Evolutionary conservation across 2,888 invertebrate genomes (phyloP).

Genomic region (Alitta virens): DNA sequence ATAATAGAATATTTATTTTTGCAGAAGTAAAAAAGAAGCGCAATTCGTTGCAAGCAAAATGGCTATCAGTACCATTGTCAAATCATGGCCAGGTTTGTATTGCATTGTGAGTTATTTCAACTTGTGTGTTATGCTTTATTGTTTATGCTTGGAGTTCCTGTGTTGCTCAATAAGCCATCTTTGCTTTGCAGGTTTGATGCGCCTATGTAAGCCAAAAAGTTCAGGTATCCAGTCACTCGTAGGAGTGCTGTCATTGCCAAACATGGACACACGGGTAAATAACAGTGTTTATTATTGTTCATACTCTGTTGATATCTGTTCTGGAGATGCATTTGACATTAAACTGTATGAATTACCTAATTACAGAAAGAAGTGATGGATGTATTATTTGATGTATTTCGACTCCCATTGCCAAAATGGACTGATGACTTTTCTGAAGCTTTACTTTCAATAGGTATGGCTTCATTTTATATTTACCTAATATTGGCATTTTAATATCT

Average conservation of each 20-base stretch:
- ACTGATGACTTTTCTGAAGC: slow-evolving; percentile 89
- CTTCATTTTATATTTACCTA: neutral
- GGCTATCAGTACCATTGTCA: slow-evolving; percentile 74
- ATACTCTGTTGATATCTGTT: neutral
- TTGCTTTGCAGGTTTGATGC: slow-evolving; percentile 57
- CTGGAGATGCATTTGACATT: too few species aligned
- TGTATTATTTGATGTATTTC: slow-evolving; percentile 84
- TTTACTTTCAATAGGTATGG: slow-evolving; percentile 69
- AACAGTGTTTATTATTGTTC: slow-evolving; percentile 5
- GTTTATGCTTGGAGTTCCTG: neutral
- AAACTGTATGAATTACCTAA: neutral
- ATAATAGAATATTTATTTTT: too few species aligned
- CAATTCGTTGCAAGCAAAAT: slow-evolving; percentile 82
- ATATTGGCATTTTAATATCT: neutral
- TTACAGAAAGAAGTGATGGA: slow-evolving; percentile 86
- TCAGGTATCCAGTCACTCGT: slow-evolving; percentile 57
- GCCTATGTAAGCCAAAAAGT: slow-evolving; percentile 55
- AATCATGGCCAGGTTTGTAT: slow-evolving; percentile 78
- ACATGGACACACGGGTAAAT: slow-evolving; percentile 84
- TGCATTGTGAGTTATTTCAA: too few species aligned
- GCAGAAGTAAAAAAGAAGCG: slow-evolving; percentile 69
- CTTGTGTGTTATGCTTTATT: neutral
- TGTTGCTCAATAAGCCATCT: neutral
- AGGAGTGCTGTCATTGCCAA: slow-evolving; percentile 73
- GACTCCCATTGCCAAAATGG: slow-evolving; percentile 83